phyloP scores from a whole-genome alignment of 1,140 invertebrate genomes.

The Zaprionus gabonicus region DNA sequence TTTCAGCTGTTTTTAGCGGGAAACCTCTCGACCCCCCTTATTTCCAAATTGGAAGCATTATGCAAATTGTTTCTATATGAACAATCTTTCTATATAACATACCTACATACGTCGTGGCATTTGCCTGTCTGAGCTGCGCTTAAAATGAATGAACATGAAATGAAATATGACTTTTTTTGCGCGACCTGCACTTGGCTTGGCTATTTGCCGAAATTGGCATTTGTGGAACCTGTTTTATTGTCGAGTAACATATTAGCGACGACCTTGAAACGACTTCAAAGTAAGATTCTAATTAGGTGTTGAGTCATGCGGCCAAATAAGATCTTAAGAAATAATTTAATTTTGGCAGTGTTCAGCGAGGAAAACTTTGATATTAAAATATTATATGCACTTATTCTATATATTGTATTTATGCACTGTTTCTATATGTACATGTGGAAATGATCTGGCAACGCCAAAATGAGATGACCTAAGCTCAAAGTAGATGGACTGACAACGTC shows the following conservation, averaged over 20 bases:
- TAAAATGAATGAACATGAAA: constrained; percentile 7
- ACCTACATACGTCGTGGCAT: constrained; percentile 4
- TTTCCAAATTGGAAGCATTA: constrained; percentile 27
- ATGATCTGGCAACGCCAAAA: too few species aligned
- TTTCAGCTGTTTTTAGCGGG: constrained; percentile 25
- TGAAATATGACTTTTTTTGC: constrained; percentile 12
- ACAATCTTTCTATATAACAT: not conserved
- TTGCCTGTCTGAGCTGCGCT: constrained; percentile 35
- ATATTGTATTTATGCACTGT: too few species aligned
- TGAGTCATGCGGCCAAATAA: constrained; percentile 3
- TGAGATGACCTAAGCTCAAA: too few species aligned
- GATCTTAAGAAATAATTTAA: not conserved
- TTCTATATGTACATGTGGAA: not conserved
- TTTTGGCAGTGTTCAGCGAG: not conserved
- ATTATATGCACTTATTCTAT: not conserved
- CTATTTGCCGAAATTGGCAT: constrained; percentile 9
- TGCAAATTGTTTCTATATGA: constrained; percentile 35
- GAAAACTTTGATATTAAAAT: not conserved
- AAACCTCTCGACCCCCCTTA: not conserved
- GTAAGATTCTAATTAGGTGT: constrained; percentile 21
- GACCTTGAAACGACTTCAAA: constrained; percentile 26
- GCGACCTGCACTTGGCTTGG: not conserved
- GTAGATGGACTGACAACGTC: too few species aligned
- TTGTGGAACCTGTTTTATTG: constrained; percentile 30
- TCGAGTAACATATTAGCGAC: not conserved